Evolutionary conservation across 2,888 invertebrate species (phyloP).

Genomic region (Polietes domitor): DNA sequence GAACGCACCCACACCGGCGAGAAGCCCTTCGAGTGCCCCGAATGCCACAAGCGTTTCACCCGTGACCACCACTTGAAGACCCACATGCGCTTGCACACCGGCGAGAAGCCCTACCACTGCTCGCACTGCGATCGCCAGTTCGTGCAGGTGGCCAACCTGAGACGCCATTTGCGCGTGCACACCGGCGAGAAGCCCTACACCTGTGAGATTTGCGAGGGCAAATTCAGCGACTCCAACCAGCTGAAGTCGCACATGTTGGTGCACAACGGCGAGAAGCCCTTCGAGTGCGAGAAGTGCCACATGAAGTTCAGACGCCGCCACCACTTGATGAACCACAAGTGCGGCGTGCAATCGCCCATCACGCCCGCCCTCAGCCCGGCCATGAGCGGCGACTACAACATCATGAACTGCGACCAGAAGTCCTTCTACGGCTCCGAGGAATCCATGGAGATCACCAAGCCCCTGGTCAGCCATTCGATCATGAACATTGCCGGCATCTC

Average conservation of each 20-base stretch:
- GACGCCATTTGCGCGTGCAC: constrained; percentile 94
- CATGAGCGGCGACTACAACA: constrained; percentile 75
- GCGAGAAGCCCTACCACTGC: constrained; percentile 96
- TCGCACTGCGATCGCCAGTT: constrained; percentile 95
- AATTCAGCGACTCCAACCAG: constrained; percentile 96
- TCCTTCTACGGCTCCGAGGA: constrained; percentile 78
- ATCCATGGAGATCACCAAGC: constrained; percentile 71
- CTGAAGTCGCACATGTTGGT: constrained; percentile 93
- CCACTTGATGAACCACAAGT: constrained; percentile 92
- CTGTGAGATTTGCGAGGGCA: constrained; percentile 91
- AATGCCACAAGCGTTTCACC: constrained; percentile 95
- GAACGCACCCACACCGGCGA: constrained; percentile 97
- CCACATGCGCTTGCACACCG: constrained; percentile 95
- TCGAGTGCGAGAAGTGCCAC: constrained; percentile 90
- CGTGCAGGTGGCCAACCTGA: constrained; percentile 95
- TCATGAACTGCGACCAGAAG: constrained; percentile 76
- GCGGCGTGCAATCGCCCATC: constrained; percentile 82
- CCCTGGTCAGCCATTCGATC: constrained; percentile 37
- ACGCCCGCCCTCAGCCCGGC: constrained; percentile 79
- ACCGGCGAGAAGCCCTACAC: constrained; percentile 95
- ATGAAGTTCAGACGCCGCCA: constrained; percentile 92
- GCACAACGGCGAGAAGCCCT: constrained; percentile 95
- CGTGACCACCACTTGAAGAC: constrained; percentile 96
- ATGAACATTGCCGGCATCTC: constrained; percentile 80
- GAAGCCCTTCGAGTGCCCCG: constrained; percentile 95